A percentile compares a stretch with the other conserved stretches of the same genome.
Evolutionary conservation across 2,888 invertebrate genomes (phyloP).

Genomic region (Epiblema foenella): DNA sequence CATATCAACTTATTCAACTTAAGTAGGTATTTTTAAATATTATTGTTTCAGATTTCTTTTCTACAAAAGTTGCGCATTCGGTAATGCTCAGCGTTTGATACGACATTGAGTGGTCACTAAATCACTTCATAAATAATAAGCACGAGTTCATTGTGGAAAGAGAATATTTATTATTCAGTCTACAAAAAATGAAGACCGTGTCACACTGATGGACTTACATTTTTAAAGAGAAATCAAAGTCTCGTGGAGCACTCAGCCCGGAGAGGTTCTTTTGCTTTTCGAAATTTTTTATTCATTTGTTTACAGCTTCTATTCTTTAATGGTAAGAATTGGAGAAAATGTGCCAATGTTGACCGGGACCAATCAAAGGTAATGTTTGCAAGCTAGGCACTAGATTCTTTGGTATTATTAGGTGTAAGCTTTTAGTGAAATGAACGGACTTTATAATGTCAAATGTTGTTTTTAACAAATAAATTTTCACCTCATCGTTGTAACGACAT

Average conservation of each 20-base stretch:
- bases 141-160: constrained; percentile 36
- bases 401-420: not conserved
- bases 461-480: too few species aligned
- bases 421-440: not conserved
- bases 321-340: constrained; percentile 28
- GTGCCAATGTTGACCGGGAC: not conserved
- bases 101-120: constrained; percentile 34
- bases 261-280: constrained; percentile 51
- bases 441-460: not conserved
- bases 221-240: constrained; percentile 59
- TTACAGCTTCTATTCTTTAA: constrained; percentile 42
- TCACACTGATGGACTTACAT: constrained; percentile 61
- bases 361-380: constrained; percentile 7
- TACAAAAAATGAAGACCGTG: constrained; percentile 52
- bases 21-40: constrained; percentile 14
- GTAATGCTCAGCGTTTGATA: constrained; percentile 9
- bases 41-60: not conserved
- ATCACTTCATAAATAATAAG: constrained; percentile 31
- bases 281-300: constrained; percentile 51
- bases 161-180: constrained; percentile 42
- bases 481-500: too few species aligned
- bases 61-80: not conserved
- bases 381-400: not conserved
- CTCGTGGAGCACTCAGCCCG: constrained; percentile 54
- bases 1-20: constrained; percentile 2